phyloP scores from a whole-genome alignment of 2,888 invertebrate species.

The Poecilobothrus nobilitatus region DNA sequence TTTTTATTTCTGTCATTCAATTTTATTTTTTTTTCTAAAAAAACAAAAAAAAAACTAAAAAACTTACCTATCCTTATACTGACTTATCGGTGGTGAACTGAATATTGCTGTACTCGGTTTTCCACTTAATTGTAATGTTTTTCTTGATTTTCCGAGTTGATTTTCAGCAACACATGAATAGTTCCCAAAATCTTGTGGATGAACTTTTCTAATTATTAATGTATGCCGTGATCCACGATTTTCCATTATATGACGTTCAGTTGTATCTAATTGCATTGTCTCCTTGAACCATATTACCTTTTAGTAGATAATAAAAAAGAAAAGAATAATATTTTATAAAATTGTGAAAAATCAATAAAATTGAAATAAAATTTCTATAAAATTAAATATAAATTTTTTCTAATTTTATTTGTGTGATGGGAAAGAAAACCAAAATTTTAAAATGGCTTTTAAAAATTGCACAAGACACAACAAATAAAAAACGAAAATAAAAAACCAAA shows the following conservation, averaged over 20 bases:
- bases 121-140: conserved; percentile 58
- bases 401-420: neutral
- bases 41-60: no score
- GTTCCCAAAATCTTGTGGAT: conserved; percentile 59
- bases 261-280: conserved; percentile 59
- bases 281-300: conserved; percentile 62
- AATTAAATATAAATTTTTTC: neutral
- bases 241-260: conserved; percentile 58
- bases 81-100: conserved; percentile 54
- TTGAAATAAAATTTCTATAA: neutral
- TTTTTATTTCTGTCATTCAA: no score
- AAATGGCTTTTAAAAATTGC: neutral
- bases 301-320: conserved; percentile 18
- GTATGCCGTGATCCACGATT: conserved; percentile 58
- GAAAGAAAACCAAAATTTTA: neutral
- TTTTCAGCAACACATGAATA: conserved; percentile 64
- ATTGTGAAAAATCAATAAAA: neutral
- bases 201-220: conserved; percentile 58
- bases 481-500: no score
- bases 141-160: conserved; percentile 56
- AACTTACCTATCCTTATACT: conserved; percentile 46
- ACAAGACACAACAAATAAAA: neutral
- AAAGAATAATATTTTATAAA: neutral
- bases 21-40: no score
- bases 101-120: conserved; percentile 58